A percentile compares a stretch with the other conserved stretches of the same genome.
Conservation (phyloP, 2,797 vertebrate species). For the Gobionotothen gibberifrons region DNA sequence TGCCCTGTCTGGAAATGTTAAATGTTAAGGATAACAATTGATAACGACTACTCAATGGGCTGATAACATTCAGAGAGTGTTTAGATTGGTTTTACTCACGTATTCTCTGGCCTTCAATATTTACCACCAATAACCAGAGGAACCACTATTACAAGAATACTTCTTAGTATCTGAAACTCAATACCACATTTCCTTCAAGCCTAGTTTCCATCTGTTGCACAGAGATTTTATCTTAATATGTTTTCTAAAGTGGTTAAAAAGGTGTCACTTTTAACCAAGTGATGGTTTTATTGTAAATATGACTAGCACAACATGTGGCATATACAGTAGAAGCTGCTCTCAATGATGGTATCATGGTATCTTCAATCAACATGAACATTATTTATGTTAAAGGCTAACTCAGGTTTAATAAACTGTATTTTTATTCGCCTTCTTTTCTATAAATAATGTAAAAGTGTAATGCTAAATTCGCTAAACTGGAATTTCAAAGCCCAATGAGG, state of each 20-base stretch:
- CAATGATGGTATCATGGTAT: not conserved
- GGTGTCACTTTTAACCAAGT: not conserved
- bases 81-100: not conserved
- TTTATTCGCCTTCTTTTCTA: not conserved
- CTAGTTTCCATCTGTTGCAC: not conserved
- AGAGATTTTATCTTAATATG: not conserved
- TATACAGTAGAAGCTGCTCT: not conserved
- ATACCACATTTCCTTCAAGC: not conserved
- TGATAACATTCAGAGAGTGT: too few relatives aligned
- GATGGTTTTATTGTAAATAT: not conserved
- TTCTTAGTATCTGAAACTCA: not conserved
- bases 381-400: not conserved
- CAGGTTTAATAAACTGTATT: not conserved
- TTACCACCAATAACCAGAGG: not conserved
- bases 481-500: not conserved
- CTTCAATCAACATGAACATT: not conserved
- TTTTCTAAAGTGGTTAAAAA: not conserved
- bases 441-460: not conserved
- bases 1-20: too few relatives aligned
- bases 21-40: too few relatives aligned
- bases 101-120: not conserved
- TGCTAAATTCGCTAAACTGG: not conserved
- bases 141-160: not conserved
- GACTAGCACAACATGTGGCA: conserved; percentile 1
- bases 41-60: too few relatives aligned